These are phyloP conservation scores for Phrynocephalus vlangalii DNA, from an alignment of 2,797 vertebrate genomes.

Conservation along the genomic window DNA sequence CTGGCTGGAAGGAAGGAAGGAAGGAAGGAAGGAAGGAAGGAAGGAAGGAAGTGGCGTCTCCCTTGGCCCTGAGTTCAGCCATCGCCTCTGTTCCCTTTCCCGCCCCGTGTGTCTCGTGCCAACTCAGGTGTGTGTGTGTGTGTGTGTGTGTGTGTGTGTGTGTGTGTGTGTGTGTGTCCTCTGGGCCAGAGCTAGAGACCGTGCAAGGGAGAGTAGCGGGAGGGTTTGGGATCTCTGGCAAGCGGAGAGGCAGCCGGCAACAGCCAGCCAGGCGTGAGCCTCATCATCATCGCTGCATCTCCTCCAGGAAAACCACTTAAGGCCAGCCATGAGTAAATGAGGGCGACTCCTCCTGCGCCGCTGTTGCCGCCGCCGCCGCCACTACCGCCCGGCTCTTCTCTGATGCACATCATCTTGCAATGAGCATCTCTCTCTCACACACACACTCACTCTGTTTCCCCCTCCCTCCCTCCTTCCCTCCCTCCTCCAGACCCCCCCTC, in stretches of 20 bases:
- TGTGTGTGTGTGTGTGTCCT: too few species aligned
- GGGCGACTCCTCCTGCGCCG: accelerated
- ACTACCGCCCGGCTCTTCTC: not conserved
- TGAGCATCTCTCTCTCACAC: constrained; percentile 36
- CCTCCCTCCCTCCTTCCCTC: constrained; percentile 28
- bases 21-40: not conserved
- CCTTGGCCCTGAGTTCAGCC: accelerated
- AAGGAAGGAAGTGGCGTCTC: not conserved
- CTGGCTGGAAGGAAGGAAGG: not conserved
- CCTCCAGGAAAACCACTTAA: constrained; percentile 59
- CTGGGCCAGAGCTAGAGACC: not conserved
- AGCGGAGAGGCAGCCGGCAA: constrained; percentile 67
- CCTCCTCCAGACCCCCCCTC: constrained; percentile 36
- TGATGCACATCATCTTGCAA: not conserved
- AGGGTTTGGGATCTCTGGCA: not conserved
- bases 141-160: too few species aligned
- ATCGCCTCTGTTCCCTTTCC: not conserved
- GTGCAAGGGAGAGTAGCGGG: not conserved
- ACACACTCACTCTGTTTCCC: not conserved
- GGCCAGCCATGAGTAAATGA: constrained; percentile 36
- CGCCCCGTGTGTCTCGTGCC: not conserved
- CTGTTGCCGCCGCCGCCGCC: not conserved
- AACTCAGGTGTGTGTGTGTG: constrained; percentile 31
- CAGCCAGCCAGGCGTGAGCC: constrained; percentile 56
- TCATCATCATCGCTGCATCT: constrained; percentile 33